These are phyloP conservation scores for Neogale vison DNA, from an alignment of 2,113 vertebrate genomes.

Conservation along the genomic window DNA sequence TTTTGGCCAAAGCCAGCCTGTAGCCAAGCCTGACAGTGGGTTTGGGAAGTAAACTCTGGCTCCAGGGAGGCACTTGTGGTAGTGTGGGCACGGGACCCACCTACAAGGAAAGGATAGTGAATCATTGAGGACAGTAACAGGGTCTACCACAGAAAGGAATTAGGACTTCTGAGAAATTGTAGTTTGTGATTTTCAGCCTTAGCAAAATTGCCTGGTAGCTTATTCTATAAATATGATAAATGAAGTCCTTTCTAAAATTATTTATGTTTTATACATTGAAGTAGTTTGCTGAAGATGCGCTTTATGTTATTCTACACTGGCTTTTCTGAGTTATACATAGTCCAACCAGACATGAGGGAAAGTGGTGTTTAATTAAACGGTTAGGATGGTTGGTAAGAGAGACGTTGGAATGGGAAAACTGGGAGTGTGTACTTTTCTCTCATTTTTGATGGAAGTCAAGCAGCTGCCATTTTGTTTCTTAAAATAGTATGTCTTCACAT, in stretches of 20 bases:
- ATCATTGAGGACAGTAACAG: background rate
- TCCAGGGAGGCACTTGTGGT: background rate
- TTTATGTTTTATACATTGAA: slow-evolving; percentile 18
- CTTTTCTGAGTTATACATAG: background rate
- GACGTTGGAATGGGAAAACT: background rate
- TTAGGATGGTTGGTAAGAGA: background rate
- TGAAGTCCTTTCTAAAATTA: slow-evolving; percentile 11
- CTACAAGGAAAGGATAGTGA: background rate
- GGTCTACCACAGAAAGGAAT: background rate
- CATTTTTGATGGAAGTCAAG: background rate
- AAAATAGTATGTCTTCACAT: background rate
- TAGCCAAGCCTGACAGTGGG: background rate
- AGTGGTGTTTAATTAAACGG: background rate
- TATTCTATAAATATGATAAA: slow-evolving; percentile 61
- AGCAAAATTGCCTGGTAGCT: slow-evolving; percentile 5
- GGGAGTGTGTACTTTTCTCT: background rate
- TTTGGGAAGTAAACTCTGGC: background rate
- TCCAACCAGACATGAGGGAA: background rate
- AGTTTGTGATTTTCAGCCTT: background rate
- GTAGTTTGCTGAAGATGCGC: background rate
- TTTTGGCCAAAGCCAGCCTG: background rate
- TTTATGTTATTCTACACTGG: background rate
- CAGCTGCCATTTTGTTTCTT: slow-evolving; percentile 13
- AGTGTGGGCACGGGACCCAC: background rate
- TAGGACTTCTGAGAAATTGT: slow-evolving; percentile 1